phyloP scores from a whole-genome alignment of 1,140 invertebrate genomes.

The Monomorium pharaonis region DNA sequence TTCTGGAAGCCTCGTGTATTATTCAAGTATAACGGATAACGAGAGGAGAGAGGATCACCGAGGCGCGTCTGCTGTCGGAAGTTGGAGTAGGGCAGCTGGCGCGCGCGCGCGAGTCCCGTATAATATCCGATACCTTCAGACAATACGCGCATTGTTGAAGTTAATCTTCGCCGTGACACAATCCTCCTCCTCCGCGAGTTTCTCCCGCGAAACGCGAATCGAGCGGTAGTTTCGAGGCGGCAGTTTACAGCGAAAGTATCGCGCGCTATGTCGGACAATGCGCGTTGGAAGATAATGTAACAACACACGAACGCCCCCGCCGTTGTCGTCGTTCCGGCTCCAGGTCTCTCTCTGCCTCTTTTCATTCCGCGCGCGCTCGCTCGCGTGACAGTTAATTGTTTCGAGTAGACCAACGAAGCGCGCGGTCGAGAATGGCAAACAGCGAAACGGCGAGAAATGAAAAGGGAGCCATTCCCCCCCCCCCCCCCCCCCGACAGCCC shows the following conservation, averaged over 20 bases:
- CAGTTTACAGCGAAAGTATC: conserved; percentile 33
- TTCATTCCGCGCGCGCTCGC: conserved; percentile 40
- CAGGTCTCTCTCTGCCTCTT: conserved; percentile 34
- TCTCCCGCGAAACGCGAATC: background rate
- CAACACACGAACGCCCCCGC: background rate
- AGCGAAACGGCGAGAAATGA: conserved; percentile 32
- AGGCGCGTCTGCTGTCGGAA: background rate
- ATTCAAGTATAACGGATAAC: conserved; percentile 9
- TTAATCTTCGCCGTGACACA: conserved; percentile 9
- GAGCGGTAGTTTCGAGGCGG: background rate
- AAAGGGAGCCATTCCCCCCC: conserved; percentile 27
- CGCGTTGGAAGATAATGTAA: conserved; percentile 30
- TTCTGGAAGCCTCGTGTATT: background rate
- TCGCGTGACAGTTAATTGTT: conserved; percentile 61
- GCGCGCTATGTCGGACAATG: conserved; percentile 9
- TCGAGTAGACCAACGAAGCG: background rate
- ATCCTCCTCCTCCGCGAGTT: background rate
- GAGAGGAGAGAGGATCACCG: too few relatives aligned
- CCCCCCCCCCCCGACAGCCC: background rate
- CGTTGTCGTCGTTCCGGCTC: conserved; percentile 14
- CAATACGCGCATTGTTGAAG: conserved; percentile 17
- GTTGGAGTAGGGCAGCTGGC: background rate
- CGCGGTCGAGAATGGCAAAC: conserved; percentile 17
- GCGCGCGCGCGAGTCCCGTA: too few relatives aligned
- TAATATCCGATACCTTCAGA: background rate